These are phyloP conservation scores for Tenualosa ilisha DNA, from an alignment of 2,797 vertebrate genomes.

Conservation along the genomic window DNA sequence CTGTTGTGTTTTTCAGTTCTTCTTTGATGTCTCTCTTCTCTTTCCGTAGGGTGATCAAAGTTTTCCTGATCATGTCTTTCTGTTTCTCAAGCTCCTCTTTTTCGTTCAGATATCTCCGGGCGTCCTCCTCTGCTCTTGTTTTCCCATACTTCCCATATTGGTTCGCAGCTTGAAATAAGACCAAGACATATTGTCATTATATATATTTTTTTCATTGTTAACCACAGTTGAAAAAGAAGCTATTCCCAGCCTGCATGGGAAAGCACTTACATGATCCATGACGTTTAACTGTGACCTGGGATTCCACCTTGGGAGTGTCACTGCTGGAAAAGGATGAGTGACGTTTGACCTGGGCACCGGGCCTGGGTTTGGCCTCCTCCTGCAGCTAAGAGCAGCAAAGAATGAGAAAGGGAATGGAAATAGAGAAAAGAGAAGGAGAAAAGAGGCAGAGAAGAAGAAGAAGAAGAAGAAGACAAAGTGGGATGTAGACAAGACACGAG, in stretches of 20 bases:
- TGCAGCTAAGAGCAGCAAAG: conserved; percentile 59
- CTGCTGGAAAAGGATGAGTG: conserved; percentile 91
- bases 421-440: not conserved
- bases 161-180: conserved; percentile 80
- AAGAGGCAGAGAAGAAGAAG: not conserved
- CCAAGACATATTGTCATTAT: not conserved
- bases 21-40: conserved; percentile 87
- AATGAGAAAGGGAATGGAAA: conserved; percentile 34
- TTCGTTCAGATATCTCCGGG: conserved; percentile 84
- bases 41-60: conserved; percentile 79
- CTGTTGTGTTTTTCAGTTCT: conserved; percentile 76
- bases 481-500: not conserved
- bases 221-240: not conserved
- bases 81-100: conserved; percentile 92
- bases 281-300: conserved; percentile 86
- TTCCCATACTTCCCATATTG: conserved; percentile 92
- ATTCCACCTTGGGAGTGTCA: conserved; percentile 83
- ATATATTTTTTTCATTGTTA: not conserved
- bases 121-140: conserved; percentile 93
- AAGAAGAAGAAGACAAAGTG: not conserved
- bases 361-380: conserved; percentile 65
- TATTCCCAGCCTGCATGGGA: not conserved
- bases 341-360: conserved; percentile 81
- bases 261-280: conserved; percentile 86
- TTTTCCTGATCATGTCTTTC: conserved; percentile 82